Percentiles rank a stretch among this genome's conserved stretches.
phyloP scores from a whole-genome alignment of 1,140 invertebrate genomes.

The Ceratosolen solmsi region DNA sequence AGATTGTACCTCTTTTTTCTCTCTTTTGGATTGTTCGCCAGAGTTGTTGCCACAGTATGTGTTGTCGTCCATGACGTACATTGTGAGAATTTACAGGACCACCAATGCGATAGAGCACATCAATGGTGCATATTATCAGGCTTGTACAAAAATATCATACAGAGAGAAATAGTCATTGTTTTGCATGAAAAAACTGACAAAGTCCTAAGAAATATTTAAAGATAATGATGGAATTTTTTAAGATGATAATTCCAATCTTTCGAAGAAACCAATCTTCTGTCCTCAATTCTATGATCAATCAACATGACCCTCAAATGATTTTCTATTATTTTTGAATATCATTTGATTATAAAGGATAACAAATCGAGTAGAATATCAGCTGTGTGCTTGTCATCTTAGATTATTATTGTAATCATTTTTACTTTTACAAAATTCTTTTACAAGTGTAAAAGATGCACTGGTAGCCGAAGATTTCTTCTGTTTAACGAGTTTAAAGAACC shows the following conservation, averaged over 20 bases:
- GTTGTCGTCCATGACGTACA: constrained; percentile 43
- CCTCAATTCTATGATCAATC: neutral
- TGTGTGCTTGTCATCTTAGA: constrained; percentile 3
- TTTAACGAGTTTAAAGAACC: neutral
- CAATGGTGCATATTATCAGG: neutral
- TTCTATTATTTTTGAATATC: neutral
- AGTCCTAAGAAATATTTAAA: neutral
- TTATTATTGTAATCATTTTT: constrained; percentile 8
- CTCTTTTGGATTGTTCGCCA: neutral
- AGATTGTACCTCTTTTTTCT: constrained; percentile 30
- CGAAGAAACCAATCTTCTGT: neutral
- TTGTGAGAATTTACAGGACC: constrained; percentile 39
- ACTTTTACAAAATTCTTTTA: neutral
- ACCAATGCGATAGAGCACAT: constrained; percentile 23
- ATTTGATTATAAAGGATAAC: neutral
- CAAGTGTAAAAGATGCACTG: neutral
- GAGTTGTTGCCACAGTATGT: neutral
- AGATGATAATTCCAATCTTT: neutral
- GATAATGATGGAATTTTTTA: constrained; percentile 21
- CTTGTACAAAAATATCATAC: neutral
- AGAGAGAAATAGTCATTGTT: neutral
- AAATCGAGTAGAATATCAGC: neutral
- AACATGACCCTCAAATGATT: neutral
- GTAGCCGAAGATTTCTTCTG: neutral
- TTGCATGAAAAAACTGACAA: constrained; percentile 5